Base-by-base conservation (phyloP, 2,888 invertebrate genomes). In the Thyatira batis region DNA sequence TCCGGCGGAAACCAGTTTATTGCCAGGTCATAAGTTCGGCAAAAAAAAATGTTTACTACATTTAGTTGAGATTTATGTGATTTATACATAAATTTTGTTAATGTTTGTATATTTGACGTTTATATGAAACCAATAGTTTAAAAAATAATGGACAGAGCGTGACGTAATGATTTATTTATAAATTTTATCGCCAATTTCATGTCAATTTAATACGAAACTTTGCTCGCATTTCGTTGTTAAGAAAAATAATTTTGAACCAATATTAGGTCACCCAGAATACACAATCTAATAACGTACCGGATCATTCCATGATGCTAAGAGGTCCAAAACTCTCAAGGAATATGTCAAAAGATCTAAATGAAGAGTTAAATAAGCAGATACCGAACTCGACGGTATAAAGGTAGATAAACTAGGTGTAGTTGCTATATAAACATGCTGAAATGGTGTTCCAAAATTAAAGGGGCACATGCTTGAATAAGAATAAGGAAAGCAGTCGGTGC, bases 201-300 rank as follows among this genome's bases (percentile, higher is more conserved):
- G 70, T 61, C 51, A 56, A 58, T 65, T 69, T 72, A 65, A 69
- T 61, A 61, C 59, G 59, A 65, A 76, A 71, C 58, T 56, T 57
- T 58, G 56, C 53, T 60, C 62, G 65, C 63, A 69, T 75, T 76
- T 73, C 71, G 58, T 72, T 56, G 56, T 65, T 65, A 66, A 55
- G 13, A 3, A 23, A 60, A 54, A 57, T 63, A 79, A 80, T 82
- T 84, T 82, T 72, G 73, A 76, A 65, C 73, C 82, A 71, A 81
- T 79, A 74, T 57, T 52, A 60, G 66, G n/a, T 67, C 69, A 76
- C 65, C 64, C 85, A 87, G 87, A 87, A 87, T 87, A 85, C 84
- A 80, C 61, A 72, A 60, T 54, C 54, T 57, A 58, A 67, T 63
- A 57, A 71, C 54, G 53, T 58, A 67, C 54, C 43, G 65, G 58